Conservation (phyloP, 2,888 invertebrate species). For the Xylocampa areola region DNA sequence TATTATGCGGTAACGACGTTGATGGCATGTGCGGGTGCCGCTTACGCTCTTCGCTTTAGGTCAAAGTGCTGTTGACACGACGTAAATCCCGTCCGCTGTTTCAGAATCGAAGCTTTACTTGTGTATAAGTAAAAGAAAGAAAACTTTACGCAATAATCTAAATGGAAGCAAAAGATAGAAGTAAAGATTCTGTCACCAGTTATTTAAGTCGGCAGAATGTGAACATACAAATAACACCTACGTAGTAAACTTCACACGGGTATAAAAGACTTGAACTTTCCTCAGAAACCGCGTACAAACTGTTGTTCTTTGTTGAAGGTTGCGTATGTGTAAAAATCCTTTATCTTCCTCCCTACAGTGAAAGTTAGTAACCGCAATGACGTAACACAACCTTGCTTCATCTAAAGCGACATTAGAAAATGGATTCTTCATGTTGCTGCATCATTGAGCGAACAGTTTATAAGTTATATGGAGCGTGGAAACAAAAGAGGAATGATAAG, state of each 20-base stretch:
- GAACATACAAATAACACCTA: not conserved
- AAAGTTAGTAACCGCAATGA: conserved; percentile 28
- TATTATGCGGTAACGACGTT: conserved; percentile 49
- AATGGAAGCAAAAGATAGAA: too few relatives aligned
- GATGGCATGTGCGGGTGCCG: conserved; percentile 25
- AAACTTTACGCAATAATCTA: too few relatives aligned
- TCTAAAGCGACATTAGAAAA: conserved; percentile 34
- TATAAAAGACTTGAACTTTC: conserved; percentile 35
- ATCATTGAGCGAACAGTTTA: conserved; percentile 16
- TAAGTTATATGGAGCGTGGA: conserved; percentile 14
- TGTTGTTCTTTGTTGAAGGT: conserved; percentile 53
- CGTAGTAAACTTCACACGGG: conserved; percentile 29
- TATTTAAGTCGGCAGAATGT: too few relatives aligned
- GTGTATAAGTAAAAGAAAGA: too few relatives aligned
- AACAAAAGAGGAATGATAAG: not conserved
- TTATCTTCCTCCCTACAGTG: conserved; percentile 21
- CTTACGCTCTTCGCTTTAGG: conserved; percentile 26
- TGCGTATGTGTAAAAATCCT: conserved; percentile 30
- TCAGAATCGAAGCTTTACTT: too few relatives aligned
- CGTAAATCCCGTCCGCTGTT: not conserved
- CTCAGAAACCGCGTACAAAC: conserved; percentile 25
- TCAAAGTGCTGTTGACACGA: conserved; percentile 21
- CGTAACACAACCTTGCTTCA: conserved; percentile 13
- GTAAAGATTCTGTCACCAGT: too few relatives aligned
- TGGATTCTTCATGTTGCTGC: conserved; percentile 24